Percentiles rank a stretch among this genome's conserved stretches.
Evolutionary conservation across 2,113 vertebrate species (phyloP).

Genomic region (Odontophorus gujanensis): DNA sequence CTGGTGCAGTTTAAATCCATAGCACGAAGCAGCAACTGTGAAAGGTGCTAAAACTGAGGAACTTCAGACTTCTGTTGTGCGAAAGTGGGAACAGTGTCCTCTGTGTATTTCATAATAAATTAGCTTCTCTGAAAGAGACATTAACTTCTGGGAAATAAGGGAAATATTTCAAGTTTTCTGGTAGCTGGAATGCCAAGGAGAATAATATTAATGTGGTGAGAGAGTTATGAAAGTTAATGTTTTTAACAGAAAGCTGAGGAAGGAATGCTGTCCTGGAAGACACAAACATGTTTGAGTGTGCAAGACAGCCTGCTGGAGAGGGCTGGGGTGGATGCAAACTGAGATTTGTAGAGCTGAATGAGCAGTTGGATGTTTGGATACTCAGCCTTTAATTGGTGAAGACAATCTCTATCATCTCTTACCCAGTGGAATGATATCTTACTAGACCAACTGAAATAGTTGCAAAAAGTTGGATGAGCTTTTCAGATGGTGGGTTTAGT

Average conservation of each 20-base stretch:
- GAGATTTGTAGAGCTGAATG: not conserved
- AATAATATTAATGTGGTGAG: not conserved
- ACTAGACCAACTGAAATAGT: not conserved
- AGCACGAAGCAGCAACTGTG: not conserved
- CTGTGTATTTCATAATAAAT: not conserved
- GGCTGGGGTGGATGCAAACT: not conserved
- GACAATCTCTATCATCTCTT: not conserved
- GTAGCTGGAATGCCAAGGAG: not conserved
- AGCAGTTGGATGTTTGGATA: not conserved
- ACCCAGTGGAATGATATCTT: not conserved
- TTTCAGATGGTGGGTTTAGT: not conserved
- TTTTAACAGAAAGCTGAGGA: not conserved
- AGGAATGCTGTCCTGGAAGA: not conserved
- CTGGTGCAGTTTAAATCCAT: not conserved
- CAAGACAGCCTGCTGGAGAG: constrained; percentile 3
- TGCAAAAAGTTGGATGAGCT: not conserved
- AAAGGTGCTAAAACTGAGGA: not conserved
- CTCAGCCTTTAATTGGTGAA: not conserved
- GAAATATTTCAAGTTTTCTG: not conserved
- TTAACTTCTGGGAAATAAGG: not conserved
- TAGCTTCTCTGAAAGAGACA: not conserved
- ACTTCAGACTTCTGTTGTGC: not conserved
- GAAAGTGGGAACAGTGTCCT: not conserved
- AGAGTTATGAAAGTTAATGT: not conserved
- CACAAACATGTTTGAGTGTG: not conserved